Conservation (phyloP, 2,113 vertebrate genomes). For the Tauraco erythrolophus region DNA sequence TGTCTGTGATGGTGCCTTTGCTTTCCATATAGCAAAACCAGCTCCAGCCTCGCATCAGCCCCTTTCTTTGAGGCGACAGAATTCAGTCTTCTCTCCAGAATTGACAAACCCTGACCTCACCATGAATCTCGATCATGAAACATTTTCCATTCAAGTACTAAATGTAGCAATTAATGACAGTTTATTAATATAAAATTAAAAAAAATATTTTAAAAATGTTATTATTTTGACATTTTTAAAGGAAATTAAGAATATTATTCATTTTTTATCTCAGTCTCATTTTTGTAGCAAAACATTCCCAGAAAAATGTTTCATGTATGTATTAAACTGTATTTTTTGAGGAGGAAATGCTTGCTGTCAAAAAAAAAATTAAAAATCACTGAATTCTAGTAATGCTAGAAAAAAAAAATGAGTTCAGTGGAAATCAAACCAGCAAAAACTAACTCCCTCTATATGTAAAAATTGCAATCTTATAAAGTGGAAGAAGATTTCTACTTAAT, state of each 20-base stretch:
- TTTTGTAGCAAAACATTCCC: not conserved
- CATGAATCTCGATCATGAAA: not conserved
- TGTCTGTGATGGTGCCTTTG: not conserved
- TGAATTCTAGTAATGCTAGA: not conserved
- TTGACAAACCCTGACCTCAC: not conserved
- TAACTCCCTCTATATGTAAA: not conserved
- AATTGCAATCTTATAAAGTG: not conserved
- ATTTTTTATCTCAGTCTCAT: not conserved
- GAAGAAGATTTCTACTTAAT: not conserved
- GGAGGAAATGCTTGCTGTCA: not conserved
- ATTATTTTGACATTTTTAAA: not conserved
- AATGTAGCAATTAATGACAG: not conserved
- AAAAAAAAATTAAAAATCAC: not conserved
- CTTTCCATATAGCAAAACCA: not conserved
- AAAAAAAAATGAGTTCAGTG: not conserved
- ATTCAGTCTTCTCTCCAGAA: not conserved
- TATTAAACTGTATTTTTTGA: not conserved
- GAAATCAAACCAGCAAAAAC: not conserved
- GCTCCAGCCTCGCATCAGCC: fast-evolving
- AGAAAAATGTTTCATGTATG: not conserved
- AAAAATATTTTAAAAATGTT: not conserved
- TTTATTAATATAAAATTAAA: not conserved
- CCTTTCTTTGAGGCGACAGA: not conserved
- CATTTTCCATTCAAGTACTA: not conserved
- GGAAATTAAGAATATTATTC: not conserved